phyloP scores from a whole-genome alignment of 1,140 invertebrate genomes.

The Macrobrachium nipponense region DNA sequence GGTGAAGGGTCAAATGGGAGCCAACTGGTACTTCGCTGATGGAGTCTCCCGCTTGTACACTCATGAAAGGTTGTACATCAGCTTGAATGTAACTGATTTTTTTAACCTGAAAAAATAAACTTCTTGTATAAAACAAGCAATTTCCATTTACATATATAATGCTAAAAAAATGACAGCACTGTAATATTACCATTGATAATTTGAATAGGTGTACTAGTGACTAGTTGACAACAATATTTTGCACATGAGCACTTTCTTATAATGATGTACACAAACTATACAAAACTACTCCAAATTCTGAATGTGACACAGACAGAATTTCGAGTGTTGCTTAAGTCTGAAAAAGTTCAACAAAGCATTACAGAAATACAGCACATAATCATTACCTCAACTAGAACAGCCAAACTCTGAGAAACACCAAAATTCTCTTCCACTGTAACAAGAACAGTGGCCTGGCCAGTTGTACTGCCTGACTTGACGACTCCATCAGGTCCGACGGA shows the following conservation, averaged over 20 bases:
- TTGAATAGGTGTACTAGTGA: too few relatives aligned
- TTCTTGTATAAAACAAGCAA: not conserved
- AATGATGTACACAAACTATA: too few relatives aligned
- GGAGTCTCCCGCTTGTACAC: not conserved
- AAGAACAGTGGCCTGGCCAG: slow-evolving; percentile 75
- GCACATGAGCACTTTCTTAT: too few relatives aligned
- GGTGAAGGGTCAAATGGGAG: slow-evolving; percentile 68
- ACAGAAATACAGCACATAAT: not conserved
- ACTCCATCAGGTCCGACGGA: slow-evolving; percentile 73
- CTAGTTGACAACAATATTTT: too few relatives aligned
- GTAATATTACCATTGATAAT: too few relatives aligned
- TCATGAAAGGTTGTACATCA: slow-evolving; percentile 34
- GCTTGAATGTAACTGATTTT: slow-evolving; percentile 45
- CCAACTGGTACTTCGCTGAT: slow-evolving; percentile 46
- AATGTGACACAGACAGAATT: too few relatives aligned
- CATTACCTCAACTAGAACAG: slow-evolving; percentile 68
- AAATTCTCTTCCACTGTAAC: slow-evolving; percentile 74
- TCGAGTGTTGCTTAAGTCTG: too few relatives aligned
- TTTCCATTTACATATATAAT: not conserved
- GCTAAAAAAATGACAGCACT: not conserved
- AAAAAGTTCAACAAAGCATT: too few relatives aligned
- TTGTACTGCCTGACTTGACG: slow-evolving; percentile 72
- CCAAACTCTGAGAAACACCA: slow-evolving; percentile 72
- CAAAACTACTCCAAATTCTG: too few relatives aligned
- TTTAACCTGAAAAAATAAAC: slow-evolving; percentile 30